Evolutionary conservation across 2,113 vertebrate species (phyloP).

Genomic region (Zosterops pallidus): DNA sequence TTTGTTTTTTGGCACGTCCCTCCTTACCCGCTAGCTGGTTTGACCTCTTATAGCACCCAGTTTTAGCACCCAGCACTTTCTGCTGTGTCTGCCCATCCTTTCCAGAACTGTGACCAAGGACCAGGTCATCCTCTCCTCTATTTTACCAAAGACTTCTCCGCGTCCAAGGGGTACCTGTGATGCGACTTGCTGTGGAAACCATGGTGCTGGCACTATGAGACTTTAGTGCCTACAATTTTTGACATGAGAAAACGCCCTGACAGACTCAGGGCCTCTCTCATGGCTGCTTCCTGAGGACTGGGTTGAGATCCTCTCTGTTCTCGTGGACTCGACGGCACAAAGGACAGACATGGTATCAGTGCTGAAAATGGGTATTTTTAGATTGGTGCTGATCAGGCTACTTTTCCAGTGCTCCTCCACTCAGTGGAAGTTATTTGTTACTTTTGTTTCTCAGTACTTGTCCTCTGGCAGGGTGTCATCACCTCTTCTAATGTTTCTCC

Average conservation of each 20-base stretch:
- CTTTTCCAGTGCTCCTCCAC: neutral
- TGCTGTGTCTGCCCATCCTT: neutral
- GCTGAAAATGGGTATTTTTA: slow-evolving; percentile 21
- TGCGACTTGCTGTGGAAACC: neutral
- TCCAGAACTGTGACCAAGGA: neutral
- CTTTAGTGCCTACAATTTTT: neutral
- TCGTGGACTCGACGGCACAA: fast-evolving
- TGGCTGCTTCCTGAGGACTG: neutral
- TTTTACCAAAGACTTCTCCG: neutral
- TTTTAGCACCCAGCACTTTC: neutral
- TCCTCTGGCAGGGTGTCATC: slow-evolving; percentile 12
- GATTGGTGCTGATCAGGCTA: slow-evolving; percentile 18
- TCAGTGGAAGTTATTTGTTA: slow-evolving; percentile 27
- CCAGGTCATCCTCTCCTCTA: neutral
- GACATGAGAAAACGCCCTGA: neutral
- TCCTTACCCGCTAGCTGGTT: neutral
- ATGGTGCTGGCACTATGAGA: neutral
- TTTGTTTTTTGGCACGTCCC: neutral
- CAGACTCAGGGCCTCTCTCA: neutral
- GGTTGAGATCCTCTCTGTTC: neutral
- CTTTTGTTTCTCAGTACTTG: slow-evolving; percentile 20
- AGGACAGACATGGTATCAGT: neutral
- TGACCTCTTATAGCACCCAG: fast-evolving
- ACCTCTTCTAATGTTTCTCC: slow-evolving; percentile 48
- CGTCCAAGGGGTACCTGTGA: neutral